Percentiles rank a stretch among this genome's conserved stretches.
Evolutionary conservation across 2,797 vertebrate genomes (phyloP).

Genomic region (Phalloptychus januarius): DNA sequence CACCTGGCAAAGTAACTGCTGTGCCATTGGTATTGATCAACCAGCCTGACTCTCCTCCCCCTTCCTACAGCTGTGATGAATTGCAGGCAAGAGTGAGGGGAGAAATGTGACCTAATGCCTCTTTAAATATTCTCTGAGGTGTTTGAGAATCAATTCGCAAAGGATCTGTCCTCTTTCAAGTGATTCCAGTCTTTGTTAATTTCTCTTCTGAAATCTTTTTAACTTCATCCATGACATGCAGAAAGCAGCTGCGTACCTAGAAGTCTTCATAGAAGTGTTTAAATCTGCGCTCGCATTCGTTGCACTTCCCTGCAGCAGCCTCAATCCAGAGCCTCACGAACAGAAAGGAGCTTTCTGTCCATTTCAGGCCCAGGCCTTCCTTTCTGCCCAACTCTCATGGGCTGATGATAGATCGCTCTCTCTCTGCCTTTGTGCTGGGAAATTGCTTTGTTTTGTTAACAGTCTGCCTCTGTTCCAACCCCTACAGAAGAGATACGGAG

Average conservation of each 20-base stretch:
- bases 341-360: conserved; percentile 52
- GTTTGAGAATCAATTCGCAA: conserved; percentile 25
- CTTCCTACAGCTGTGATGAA: conserved; percentile 28
- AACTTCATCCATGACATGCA: conserved; percentile 3
- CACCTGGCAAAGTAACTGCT: conserved; percentile 42
- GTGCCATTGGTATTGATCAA: conserved; percentile 53
- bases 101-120: conserved; percentile 41
- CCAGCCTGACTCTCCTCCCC: not conserved
- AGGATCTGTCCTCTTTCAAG: not conserved
- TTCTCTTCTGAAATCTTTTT: conserved; percentile 2
- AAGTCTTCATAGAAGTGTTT: conserved; percentile 33
- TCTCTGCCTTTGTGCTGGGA: conserved; percentile 70
- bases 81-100: conserved; percentile 9
- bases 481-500: conserved; percentile 50
- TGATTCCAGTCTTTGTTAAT: conserved; percentile 16
- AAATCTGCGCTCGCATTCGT: conserved; percentile 35
- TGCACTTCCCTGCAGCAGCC: conserved; percentile 32
- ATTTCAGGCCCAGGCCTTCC: conserved; percentile 21
- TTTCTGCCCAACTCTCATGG: conserved; percentile 47
- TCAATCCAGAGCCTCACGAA: conserved; percentile 41
- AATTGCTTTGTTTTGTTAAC: conserved; percentile 81
- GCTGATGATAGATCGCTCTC: conserved; percentile 75
- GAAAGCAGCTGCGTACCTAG: conserved; percentile 12
- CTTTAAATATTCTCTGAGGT: conserved; percentile 53
- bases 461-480: conserved; percentile 56